Percentiles rank a stretch among this genome's conserved stretches.
Evolutionary conservation across 1,140 invertebrate genomes (phyloP).

Genomic region (Drosophila pruinosa): DNA sequence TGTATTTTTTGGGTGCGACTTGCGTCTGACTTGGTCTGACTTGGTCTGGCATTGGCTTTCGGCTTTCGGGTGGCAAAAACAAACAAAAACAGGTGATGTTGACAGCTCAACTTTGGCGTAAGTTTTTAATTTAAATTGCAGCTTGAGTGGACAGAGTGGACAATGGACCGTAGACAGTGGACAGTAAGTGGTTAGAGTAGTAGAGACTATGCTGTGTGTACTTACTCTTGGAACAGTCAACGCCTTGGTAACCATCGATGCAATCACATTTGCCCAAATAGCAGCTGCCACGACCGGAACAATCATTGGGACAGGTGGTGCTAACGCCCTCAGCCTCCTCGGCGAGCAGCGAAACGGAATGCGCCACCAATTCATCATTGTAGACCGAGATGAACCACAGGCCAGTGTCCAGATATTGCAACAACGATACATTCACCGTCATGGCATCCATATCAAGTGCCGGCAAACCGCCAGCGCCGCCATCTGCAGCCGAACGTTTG

Average conservation of each 20-base stretch:
- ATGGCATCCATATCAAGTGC: slow-evolving; percentile 86
- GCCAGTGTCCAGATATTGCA: slow-evolving; percentile 95
- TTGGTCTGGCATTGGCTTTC: not conserved
- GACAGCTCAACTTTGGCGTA: slow-evolving; percentile 59
- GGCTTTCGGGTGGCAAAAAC: slow-evolving; percentile 13
- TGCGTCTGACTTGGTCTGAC: not conserved
- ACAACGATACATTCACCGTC: slow-evolving; percentile 91
- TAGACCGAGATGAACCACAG: slow-evolving; percentile 97
- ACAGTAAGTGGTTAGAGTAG: not conserved
- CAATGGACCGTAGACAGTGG: too few species aligned
- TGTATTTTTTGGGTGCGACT: not conserved
- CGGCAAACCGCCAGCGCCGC: slow-evolving; percentile 67
- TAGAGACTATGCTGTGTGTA: slow-evolving; percentile 51
- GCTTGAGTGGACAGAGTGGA: slow-evolving; percentile 13
- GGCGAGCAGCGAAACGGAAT: slow-evolving; percentile 91
- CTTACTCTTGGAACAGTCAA: slow-evolving; percentile 96
- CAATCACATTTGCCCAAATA: slow-evolving; percentile 97
- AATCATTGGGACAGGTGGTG: slow-evolving; percentile 96
- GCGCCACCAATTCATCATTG: slow-evolving; percentile 94
- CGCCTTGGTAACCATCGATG: slow-evolving; percentile 96
- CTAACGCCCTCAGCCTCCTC: slow-evolving; percentile 93
- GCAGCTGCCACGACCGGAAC: slow-evolving; percentile 96
- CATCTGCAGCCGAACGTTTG: slow-evolving; percentile 67
- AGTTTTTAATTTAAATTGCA: slow-evolving; percentile 56
- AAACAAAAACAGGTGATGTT: slow-evolving; percentile 64